Conservation (phyloP, 2,113 vertebrate genomes). For the Brienomyrus brachyistius region DNA sequence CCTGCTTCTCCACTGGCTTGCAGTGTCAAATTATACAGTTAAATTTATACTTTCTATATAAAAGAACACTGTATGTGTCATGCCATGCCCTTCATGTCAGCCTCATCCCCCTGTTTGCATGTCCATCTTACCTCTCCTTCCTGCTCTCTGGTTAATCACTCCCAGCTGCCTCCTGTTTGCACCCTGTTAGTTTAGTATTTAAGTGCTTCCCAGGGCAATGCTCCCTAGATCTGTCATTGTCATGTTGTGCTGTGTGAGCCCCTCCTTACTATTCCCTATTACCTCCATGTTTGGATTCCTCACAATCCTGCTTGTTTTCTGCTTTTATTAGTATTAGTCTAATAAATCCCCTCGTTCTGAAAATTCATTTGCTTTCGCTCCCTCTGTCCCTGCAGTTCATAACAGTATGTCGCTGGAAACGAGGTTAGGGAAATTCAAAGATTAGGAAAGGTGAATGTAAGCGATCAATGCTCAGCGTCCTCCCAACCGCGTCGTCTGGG, state of each 20-base stretch:
- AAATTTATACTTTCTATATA: not conserved
- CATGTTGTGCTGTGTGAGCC: not conserved
- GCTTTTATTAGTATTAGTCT: not conserved
- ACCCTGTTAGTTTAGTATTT: not conserved
- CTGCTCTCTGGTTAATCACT: not conserved
- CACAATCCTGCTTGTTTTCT: too few species aligned
- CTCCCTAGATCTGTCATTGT: not conserved
- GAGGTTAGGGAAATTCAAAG: not conserved
- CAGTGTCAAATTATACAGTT: not conserved
- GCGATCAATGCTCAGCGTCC: not conserved
- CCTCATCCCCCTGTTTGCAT: not conserved
- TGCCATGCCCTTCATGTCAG: not conserved
- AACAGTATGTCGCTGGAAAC: not conserved
- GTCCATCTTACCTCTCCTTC: not conserved
- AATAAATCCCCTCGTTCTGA: not conserved
- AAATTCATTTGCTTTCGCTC: not conserved
- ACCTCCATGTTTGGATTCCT: not conserved
- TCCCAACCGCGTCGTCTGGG: not conserved
- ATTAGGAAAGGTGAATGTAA: not conserved
- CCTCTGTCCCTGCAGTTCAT: not conserved
- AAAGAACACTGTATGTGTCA: not conserved
- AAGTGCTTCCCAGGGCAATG: not conserved
- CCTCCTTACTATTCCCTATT: too few species aligned
- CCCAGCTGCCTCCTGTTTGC: not conserved
- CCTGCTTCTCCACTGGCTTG: not conserved